These are phyloP conservation scores for Antitype chi DNA, from an alignment of 2,888 invertebrate genomes.

Conservation along the genomic window DNA sequence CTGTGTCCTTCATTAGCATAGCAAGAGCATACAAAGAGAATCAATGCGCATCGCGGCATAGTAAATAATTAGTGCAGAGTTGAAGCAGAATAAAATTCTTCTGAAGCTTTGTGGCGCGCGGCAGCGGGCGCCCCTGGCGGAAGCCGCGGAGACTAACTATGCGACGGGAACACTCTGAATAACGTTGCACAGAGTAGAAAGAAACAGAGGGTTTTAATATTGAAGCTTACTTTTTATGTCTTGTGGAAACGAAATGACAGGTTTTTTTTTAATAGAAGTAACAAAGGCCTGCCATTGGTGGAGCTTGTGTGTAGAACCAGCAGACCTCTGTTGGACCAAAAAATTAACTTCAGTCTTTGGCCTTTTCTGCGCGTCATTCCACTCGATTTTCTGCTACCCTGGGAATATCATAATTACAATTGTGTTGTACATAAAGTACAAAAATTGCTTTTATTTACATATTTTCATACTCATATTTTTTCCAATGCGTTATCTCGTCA, in stretches of 20 bases:
- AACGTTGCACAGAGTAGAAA: conserved; percentile 70
- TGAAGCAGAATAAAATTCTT: conserved; percentile 75
- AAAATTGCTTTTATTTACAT: too few species aligned
- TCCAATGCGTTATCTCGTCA: too few species aligned
- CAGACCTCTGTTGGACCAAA: not conserved
- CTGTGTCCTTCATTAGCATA: conserved; percentile 54
- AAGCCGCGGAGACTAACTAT: conserved; percentile 78
- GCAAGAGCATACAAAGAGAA: conserved; percentile 62
- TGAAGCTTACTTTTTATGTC: not conserved
- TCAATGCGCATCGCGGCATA: conserved; percentile 61
- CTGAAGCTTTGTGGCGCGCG: conserved; percentile 68
- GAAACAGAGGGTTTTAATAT: conserved; percentile 49
- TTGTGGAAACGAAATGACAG: not conserved
- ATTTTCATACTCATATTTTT: too few species aligned
- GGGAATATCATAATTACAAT: not conserved
- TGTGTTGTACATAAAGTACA: not conserved
- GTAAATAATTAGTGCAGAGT: conserved; percentile 63
- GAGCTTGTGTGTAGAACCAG: not conserved
- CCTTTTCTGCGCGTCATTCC: not conserved
- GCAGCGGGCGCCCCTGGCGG: conserved; percentile 68
- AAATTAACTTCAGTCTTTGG: not conserved
- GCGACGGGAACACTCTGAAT: conserved; percentile 77
- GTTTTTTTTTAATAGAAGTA: not conserved
- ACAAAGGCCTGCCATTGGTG: too few species aligned
- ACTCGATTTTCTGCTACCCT: too few species aligned